A percentile compares a stretch with the other conserved stretches of the same genome.
phyloP scores from a whole-genome alignment of 2,888 invertebrate genomes.

The Rhaphigaster nebulosa region DNA sequence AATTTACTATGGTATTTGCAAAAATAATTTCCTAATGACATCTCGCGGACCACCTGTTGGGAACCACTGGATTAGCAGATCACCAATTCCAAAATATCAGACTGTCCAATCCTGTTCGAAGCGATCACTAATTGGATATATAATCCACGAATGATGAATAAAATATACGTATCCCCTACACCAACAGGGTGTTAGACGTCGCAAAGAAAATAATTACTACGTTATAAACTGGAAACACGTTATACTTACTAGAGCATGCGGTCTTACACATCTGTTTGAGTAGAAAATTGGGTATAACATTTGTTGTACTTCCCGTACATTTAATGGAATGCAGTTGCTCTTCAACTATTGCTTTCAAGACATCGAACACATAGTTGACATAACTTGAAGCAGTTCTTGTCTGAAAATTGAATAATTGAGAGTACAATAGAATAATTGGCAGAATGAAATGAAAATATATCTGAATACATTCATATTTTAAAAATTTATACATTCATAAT shows the following conservation, averaged over 20 bases:
- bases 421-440: background rate
- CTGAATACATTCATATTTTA: background rate
- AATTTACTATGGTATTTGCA: too few relatives aligned
- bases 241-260: constrained; percentile 12
- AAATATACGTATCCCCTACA: too few relatives aligned
- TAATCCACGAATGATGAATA: too few relatives aligned
- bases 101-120: too few relatives aligned
- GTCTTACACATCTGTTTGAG: background rate
- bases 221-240: background rate
- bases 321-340: background rate
- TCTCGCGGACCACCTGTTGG: too few relatives aligned
- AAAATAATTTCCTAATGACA: too few relatives aligned
- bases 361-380: background rate
- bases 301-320: background rate
- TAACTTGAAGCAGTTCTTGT: background rate
- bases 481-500: too few relatives aligned
- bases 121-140: too few relatives aligned
- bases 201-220: too few relatives aligned
- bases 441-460: background rate
- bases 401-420: background rate
- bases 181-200: too few relatives aligned
- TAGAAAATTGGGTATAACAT: background rate
- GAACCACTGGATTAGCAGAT: too few relatives aligned
- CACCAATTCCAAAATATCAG: too few relatives aligned
- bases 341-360: background rate